Evolutionary conservation across 2,113 vertebrate genomes (phyloP).

Genomic region (Phalacrocorax pelagicus): DNA sequence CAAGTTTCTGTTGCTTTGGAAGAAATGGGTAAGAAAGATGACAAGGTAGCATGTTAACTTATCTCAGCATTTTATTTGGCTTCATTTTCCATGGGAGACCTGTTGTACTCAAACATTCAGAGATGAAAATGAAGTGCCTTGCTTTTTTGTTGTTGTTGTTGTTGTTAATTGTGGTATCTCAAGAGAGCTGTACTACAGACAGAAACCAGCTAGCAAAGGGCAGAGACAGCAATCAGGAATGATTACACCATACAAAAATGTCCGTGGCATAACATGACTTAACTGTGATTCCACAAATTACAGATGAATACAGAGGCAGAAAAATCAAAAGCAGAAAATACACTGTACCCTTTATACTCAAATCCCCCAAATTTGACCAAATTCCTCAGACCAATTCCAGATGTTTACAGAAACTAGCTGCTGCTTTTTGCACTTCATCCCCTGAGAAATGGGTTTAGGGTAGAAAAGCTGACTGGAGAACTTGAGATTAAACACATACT

Average conservation of each 20-base stretch:
- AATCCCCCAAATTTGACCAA: slow-evolving; percentile 5
- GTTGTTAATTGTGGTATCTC: not conserved
- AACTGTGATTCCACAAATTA: slow-evolving; percentile 75
- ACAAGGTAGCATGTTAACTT: not conserved
- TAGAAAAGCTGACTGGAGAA: slow-evolving; percentile 1
- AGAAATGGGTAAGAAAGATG: not conserved
- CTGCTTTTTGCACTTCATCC: slow-evolving; percentile 48
- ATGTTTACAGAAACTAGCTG: slow-evolving; percentile 55
- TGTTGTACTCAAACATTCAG: not conserved
- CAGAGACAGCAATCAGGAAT: slow-evolving; percentile 36
- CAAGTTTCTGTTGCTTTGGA: not conserved
- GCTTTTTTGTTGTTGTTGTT: not conserved
- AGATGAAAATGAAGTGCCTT: not conserved
- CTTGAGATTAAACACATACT: not conserved
- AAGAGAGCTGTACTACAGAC: not conserved
- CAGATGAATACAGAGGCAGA: slow-evolving; percentile 50
- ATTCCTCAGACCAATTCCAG: slow-evolving; percentile 52
- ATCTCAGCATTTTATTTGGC: not conserved
- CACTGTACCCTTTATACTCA: slow-evolving; percentile 32
- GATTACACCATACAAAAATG: slow-evolving; percentile 51
- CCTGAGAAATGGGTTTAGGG: slow-evolving; percentile 13
- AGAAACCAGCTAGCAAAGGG: slow-evolving; percentile 22
- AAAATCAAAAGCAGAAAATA: slow-evolving; percentile 56
- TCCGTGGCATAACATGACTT: slow-evolving; percentile 61
- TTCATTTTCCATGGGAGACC: not conserved